Conservation (phyloP, 2,888 invertebrate species). For the Drosophila lutescens region DNA sequence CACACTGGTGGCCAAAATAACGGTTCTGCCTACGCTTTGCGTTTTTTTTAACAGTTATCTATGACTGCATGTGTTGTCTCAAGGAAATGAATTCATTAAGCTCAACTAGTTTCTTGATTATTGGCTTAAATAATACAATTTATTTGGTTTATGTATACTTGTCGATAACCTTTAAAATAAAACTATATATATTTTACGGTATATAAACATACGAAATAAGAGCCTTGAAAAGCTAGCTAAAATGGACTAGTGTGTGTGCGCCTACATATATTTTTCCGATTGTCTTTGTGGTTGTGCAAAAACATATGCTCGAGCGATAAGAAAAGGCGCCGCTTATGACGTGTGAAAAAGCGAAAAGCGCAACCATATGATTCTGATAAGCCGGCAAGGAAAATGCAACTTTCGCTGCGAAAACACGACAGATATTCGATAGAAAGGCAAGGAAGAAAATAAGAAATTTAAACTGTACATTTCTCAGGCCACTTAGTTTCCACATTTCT, state of each 20-base stretch:
- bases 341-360: conserved; percentile 36
- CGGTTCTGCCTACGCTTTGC: conserved; percentile 4
- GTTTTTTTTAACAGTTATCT: conserved; percentile 19
- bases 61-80: background rate
- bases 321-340: conserved; percentile 25
- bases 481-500: conserved; percentile 7
- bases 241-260: conserved; percentile 7
- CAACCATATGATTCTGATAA: conserved; percentile 76
- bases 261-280: conserved; percentile 24
- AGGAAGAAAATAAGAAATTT: conserved; percentile 14
- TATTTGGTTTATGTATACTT: no score
- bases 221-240: conserved; percentile 65
- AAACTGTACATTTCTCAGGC: conserved; percentile 65
- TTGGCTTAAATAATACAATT: no score
- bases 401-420: conserved; percentile 49
- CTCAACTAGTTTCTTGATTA: no score
- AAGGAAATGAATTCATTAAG: no score
- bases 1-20: conserved; percentile 39
- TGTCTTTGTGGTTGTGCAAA: conserved; percentile 17
- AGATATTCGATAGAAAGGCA: conserved; percentile 13
- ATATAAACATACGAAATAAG: conserved; percentile 9
- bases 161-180: no score
- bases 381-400: conserved; percentile 34
- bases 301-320: conserved; percentile 66
- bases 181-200: background rate